Conservation (phyloP, 1,140 invertebrate species). For the Drosophila cardini region DNA sequence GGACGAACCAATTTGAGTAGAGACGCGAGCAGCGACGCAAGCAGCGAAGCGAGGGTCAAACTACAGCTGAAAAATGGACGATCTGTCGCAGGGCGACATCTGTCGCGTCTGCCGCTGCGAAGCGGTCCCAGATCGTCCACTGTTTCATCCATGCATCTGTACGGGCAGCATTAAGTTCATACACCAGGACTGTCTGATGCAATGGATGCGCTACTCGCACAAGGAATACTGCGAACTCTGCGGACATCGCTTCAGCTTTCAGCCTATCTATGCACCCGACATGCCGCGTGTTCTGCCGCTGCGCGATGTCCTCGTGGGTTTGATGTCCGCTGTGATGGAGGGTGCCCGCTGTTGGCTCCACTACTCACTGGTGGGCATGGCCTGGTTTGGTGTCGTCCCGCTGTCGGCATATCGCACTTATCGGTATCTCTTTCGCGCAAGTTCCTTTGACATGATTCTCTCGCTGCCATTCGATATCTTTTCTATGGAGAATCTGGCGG, state of each 20-base stretch:
- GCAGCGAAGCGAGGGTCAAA: background rate
- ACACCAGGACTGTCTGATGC: conserved; percentile 96
- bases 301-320: conserved; percentile 90
- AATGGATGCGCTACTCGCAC: conserved; percentile 97
- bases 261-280: conserved; percentile 99
- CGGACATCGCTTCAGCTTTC: conserved; percentile 98
- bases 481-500: conserved; percentile 95
- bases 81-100: conserved; percentile 86
- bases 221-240: conserved; percentile 99
- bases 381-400: conserved; percentile 99
- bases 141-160: conserved; percentile 99
- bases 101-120: conserved; percentile 99
- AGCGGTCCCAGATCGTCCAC: conserved; percentile 90
- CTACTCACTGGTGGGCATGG: conserved; percentile 96
- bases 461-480: conserved; percentile 96
- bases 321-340: conserved; percentile 94
- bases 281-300: conserved; percentile 98
- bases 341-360: conserved; percentile 98
- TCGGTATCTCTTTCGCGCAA: conserved; percentile 95
- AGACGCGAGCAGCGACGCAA: background rate
- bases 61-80: conserved; percentile 62
- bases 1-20: background rate
- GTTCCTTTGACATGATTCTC: conserved; percentile 92
- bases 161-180: conserved; percentile 99
- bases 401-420: conserved; percentile 98